These are phyloP conservation scores for Cecidostiba fungosa DNA, from an alignment of 2,888 invertebrate genomes.

Conservation along the genomic window DNA sequence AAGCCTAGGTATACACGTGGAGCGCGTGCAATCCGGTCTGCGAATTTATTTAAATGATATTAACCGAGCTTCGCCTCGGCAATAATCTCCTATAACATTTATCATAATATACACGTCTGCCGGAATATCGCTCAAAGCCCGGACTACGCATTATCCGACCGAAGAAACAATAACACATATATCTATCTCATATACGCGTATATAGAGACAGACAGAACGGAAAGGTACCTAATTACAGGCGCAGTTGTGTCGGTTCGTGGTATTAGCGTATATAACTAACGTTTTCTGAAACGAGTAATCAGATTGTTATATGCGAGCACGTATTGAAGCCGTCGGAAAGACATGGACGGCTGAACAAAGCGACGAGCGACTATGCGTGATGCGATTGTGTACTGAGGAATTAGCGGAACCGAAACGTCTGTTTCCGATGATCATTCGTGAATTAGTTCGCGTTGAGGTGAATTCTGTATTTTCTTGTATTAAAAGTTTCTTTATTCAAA, in stretches of 20 bases:
- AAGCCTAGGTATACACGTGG: background rate
- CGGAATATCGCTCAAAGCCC: slow-evolving; percentile 23
- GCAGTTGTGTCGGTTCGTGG: slow-evolving; percentile 19
- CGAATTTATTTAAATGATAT: slow-evolving; percentile 21
- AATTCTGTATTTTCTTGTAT: too few species aligned
- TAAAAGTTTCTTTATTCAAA: too few species aligned
- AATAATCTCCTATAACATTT: background rate
- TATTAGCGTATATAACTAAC: background rate
- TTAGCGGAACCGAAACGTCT: slow-evolving; percentile 9
- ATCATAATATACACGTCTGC: background rate
- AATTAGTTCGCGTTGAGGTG: too few species aligned
- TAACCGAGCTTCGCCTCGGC: background rate
- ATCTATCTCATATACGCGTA: background rate
- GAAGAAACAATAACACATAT: slow-evolving; percentile 48
- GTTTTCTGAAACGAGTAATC: slow-evolving; percentile 45
- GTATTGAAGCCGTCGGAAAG: slow-evolving; percentile 5
- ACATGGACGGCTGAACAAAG: slow-evolving; percentile 36
- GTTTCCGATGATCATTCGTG: slow-evolving; percentile 19
- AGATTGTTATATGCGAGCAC: slow-evolving; percentile 16
- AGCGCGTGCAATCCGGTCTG: background rate
- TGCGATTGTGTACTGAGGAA: slow-evolving; percentile 9
- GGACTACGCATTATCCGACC: slow-evolving; percentile 12
- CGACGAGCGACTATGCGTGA: background rate
- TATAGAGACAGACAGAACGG: background rate
- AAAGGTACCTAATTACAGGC: slow-evolving; percentile 37